Conservation (phyloP, 2,113 vertebrate genomes). For the Phrynocephalus versicolor region DNA sequence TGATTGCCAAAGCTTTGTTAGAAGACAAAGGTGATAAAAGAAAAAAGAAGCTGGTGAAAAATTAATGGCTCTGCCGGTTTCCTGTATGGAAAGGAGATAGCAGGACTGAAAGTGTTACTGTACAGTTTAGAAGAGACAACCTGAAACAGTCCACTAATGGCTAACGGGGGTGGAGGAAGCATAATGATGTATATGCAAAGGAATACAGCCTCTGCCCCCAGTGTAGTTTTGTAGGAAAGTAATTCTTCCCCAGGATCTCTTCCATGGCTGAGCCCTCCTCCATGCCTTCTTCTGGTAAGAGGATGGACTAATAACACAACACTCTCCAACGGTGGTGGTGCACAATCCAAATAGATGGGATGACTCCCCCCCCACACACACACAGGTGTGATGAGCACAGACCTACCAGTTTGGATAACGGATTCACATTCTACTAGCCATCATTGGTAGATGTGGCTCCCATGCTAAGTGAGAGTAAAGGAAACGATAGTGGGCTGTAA, state of each 20-base stretch:
- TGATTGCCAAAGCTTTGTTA: background rate
- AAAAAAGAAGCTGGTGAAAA: too few species aligned
- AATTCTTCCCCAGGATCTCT: background rate
- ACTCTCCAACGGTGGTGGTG: too few species aligned
- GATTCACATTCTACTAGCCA: background rate
- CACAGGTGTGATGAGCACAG: too few species aligned
- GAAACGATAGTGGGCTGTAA: background rate
- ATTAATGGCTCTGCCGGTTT: too few species aligned
- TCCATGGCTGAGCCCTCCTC: background rate
- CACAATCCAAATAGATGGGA: too few species aligned
- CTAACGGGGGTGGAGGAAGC: background rate
- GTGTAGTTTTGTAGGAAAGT: background rate
- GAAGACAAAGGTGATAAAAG: too few species aligned
- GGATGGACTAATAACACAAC: too few species aligned
- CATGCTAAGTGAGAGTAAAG: background rate
- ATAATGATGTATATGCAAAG: background rate
- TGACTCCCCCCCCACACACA: too few species aligned
- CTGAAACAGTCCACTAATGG: background rate
- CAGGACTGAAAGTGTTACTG: background rate
- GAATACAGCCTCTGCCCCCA: background rate
- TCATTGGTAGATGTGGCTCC: background rate
- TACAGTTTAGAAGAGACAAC: background rate
- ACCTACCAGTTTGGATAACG: too few species aligned
- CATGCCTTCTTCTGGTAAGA: background rate
- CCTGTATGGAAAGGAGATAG: too few species aligned